Conservation (phyloP, 2,888 invertebrate species). For the Anagyrus pseudococci region DNA sequence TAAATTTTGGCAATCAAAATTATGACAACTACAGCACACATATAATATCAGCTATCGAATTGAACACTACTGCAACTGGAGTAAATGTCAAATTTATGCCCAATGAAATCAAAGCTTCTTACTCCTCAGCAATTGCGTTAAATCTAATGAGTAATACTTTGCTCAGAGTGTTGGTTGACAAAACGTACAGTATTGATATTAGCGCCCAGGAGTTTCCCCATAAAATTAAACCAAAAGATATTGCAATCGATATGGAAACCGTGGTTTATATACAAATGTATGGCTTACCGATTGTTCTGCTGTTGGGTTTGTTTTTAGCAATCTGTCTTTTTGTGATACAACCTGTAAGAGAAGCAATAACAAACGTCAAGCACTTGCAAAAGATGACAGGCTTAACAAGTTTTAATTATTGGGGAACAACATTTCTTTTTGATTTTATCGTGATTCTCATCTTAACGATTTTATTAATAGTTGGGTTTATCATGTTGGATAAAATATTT, state of each 20-base stretch:
- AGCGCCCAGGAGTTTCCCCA: not conserved
- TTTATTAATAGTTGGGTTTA: slow-evolving; percentile 44
- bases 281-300: not conserved
- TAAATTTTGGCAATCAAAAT: no score
- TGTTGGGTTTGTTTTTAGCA: slow-evolving; percentile 43
- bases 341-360: slow-evolving; percentile 69
- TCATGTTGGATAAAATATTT: slow-evolving; percentile 46
- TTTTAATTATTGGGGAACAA: slow-evolving; percentile 70
- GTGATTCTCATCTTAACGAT: slow-evolving; percentile 52
- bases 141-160: no score
- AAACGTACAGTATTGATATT: no score
- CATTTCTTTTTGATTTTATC: slow-evolving; percentile 66
- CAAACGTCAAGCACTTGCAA: slow-evolving; percentile 72
- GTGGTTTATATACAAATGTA: not conserved
- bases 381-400: slow-evolving; percentile 71
- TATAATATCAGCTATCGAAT: no score
- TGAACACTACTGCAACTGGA: no score
- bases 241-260: not conserved
- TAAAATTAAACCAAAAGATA: not conserved
- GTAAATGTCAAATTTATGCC: no score
- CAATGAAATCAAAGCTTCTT: no score
- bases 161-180: no score
- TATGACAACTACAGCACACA: no score
- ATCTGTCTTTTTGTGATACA: slow-evolving; percentile 66
- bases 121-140: no score